A percentile compares a stretch with the other conserved stretches of the same genome.
These are phyloP conservation scores for Microctenopoma stevenorrisi DNA, from an alignment of 2,797 vertebrate genomes.

Conservation along the genomic window DNA sequence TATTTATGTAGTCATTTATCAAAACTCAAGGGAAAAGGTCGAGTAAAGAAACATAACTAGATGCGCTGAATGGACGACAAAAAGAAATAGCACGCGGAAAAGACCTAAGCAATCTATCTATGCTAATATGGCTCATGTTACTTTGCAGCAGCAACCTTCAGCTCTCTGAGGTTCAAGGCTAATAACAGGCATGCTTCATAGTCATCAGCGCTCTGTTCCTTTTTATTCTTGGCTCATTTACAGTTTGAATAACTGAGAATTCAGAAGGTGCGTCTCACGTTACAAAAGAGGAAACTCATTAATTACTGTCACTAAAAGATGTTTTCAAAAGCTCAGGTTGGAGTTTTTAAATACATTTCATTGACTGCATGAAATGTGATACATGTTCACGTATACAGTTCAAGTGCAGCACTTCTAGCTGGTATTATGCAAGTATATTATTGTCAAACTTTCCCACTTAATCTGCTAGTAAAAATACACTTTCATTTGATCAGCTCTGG, in stretches of 20 bases:
- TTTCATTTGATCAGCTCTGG: constrained; percentile 10
- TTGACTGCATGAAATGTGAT: constrained; percentile 37
- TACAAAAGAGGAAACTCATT: constrained; percentile 47
- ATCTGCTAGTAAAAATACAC: constrained; percentile 17
- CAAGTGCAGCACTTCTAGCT: constrained; percentile 3
- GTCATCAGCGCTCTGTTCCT: constrained; percentile 32
- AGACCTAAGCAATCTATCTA: constrained; percentile 20
- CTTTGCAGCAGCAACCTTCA: constrained; percentile 25
- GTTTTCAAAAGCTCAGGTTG: constrained; percentile 40
- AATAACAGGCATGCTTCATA: constrained; percentile 26
- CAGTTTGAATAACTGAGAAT: constrained; percentile 40
- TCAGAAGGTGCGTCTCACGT: constrained; percentile 39
- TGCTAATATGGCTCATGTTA: constrained; percentile 35
- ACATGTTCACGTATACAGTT: constrained; percentile 8
- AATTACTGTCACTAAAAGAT: constrained; percentile 54
- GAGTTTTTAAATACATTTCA: constrained; percentile 22
- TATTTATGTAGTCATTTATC: constrained; percentile 17
- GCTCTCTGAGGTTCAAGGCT: constrained; percentile 35
- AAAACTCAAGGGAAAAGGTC: constrained; percentile 2
- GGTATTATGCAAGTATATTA: constrained; percentile 21
- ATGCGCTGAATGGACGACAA: constrained; percentile 29
- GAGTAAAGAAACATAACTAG: constrained; percentile 6
- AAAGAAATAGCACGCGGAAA: constrained; percentile 37
- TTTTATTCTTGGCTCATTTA: constrained; percentile 44
- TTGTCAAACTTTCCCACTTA: not conserved